phyloP scores from a whole-genome alignment of 2,888 invertebrate species.

The Neelides folsomi region DNA sequence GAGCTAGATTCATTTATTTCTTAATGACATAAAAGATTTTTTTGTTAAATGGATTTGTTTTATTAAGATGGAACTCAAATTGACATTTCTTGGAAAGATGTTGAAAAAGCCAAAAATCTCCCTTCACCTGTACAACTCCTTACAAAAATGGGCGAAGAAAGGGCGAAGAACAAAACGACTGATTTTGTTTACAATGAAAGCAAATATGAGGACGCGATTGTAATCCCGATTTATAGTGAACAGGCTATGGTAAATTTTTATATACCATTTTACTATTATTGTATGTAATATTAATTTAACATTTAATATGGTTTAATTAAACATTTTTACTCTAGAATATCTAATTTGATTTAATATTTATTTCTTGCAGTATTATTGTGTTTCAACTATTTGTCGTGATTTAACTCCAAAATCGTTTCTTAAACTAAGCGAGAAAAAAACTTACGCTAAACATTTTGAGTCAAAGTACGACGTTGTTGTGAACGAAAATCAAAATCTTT shows the following conservation, averaged over 20 bases:
- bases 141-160: conserved; percentile 33
- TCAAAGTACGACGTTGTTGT: conserved; percentile 58
- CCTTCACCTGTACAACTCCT: conserved; percentile 1
- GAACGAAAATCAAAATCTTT: conserved; percentile 56
- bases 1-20: too few species aligned
- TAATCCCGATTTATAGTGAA: conserved; percentile 71
- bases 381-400: conserved; percentile 54
- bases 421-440: conserved; percentile 41
- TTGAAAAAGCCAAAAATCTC: too few species aligned
- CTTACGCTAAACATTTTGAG: conserved; percentile 48
- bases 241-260: conserved; percentile 14
- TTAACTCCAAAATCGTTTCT: conserved; percentile 54
- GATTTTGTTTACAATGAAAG: conserved; percentile 45
- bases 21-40: too few species aligned
- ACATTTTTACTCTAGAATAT: neutral
- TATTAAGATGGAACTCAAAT: too few species aligned
- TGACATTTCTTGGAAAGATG: too few species aligned
- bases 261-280: too few species aligned
- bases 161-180: conserved; percentile 42
- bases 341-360: neutral
- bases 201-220: conserved; percentile 57
- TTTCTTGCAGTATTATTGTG: conserved; percentile 46
- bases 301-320: neutral
- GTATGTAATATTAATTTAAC: neutral
- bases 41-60: too few species aligned